A percentile compares a stretch with the other conserved stretches of the same genome.
These are phyloP conservation scores for Ciconia boyciana DNA, from an alignment of 2,113 vertebrate genomes.

Conservation along the genomic window DNA sequence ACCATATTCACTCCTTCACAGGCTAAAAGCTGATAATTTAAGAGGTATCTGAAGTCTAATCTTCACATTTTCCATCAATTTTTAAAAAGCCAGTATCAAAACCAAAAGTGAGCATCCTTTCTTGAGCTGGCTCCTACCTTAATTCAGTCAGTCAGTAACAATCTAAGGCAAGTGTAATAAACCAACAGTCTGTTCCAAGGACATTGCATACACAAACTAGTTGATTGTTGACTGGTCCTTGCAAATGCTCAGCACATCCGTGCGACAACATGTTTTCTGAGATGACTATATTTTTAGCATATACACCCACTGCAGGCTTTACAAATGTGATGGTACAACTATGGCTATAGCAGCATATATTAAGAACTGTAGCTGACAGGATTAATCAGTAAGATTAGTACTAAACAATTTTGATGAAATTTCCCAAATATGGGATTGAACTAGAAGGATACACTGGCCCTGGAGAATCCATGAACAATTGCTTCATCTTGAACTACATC, in stretches of 20 bases:
- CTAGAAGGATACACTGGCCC: not conserved
- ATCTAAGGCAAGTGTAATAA: not conserved
- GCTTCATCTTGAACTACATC: not conserved
- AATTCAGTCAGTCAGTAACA: not conserved
- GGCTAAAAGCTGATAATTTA: not conserved
- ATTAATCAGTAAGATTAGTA: not conserved
- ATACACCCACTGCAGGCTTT: not conserved
- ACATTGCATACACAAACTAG: not conserved
- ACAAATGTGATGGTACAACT: not conserved
- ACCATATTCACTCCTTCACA: not conserved
- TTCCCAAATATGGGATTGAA: not conserved
- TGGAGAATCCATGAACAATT: not conserved
- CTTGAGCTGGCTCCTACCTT: not conserved
- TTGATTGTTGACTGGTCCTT: not conserved
- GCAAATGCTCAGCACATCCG: not conserved
- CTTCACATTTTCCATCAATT: not conserved
- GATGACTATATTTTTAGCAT: not conserved
- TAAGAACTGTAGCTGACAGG: not conserved
- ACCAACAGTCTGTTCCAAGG: not conserved
- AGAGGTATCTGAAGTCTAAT: not conserved
- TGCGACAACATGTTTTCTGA: not conserved
- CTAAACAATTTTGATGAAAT: not conserved
- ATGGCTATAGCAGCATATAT: rapidly evolving
- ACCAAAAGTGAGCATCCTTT: not conserved
- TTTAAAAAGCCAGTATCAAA: not conserved